Evolutionary conservation across 2,888 invertebrate species (phyloP).

Genomic region (Eledone cirrhosa): DNA sequence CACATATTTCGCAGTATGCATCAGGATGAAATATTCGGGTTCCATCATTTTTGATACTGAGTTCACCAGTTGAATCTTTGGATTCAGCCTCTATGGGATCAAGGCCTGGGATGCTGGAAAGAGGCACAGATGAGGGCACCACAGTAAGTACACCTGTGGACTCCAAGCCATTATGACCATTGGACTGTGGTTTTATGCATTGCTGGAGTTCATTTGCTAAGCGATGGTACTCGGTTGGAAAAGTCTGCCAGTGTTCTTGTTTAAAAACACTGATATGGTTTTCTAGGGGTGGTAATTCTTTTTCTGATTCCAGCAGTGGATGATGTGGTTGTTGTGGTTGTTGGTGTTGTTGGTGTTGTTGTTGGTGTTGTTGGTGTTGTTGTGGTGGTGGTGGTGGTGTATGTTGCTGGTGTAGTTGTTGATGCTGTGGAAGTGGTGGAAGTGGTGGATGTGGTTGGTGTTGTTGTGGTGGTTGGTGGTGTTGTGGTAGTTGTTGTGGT

Average conservation of each 20-base stretch:
- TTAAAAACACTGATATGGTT: conserved; percentile 19
- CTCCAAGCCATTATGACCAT: conserved; percentile 46
- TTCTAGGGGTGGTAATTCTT: conserved; percentile 39
- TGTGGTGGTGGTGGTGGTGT: conserved; percentile 1
- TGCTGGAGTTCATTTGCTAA: conserved; percentile 78
- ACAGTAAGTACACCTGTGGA: conserved; percentile 24
- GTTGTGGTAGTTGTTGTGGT: neutral
- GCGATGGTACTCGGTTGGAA: conserved; percentile 76
- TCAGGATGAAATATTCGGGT: conserved; percentile 88
- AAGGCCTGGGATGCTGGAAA: conserved; percentile 31
- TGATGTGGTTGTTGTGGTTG: conserved; percentile 34
- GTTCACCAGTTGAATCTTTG: conserved; percentile 34
- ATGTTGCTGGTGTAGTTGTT: neutral
- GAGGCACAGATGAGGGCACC: conserved; percentile 26
- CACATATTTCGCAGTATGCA: conserved; percentile 96
- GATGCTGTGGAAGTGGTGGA: neutral
- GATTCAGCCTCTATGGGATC: conserved; percentile 31
- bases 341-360: neutral
- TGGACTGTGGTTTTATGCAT: conserved; percentile 46
- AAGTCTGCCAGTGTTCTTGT: conserved; percentile 43
- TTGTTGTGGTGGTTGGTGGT: neutral
- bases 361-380: neutral
- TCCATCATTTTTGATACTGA: conserved; percentile 32
- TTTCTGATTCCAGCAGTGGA: conserved; percentile 42
- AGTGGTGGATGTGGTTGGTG: neutral